phyloP scores from a whole-genome alignment of 2,797 vertebrate species.

The Champsocephalus esox region DNA sequence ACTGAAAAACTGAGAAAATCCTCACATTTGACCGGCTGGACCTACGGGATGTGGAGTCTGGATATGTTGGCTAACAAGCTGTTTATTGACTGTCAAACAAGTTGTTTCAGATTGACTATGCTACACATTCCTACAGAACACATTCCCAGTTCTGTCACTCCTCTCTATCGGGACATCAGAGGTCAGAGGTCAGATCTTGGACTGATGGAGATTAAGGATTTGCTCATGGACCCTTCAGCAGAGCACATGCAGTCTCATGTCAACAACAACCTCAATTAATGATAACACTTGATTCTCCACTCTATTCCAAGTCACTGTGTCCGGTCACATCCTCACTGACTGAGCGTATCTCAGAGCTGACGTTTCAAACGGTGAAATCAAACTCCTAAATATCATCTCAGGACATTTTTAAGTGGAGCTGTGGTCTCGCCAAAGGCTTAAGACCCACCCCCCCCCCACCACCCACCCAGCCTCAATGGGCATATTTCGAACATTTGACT shows the following conservation, averaged over 20 bases:
- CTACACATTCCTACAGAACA: background rate
- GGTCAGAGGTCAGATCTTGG: slow-evolving; percentile 19
- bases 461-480: slow-evolving; percentile 27
- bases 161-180: background rate
- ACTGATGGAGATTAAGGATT: background rate
- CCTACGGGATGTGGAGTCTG: background rate
- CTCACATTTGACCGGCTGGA: background rate
- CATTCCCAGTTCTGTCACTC: background rate
- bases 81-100: background rate
- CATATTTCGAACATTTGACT: slow-evolving; percentile 74
- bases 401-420: slow-evolving; percentile 60
- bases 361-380: slow-evolving; percentile 14
- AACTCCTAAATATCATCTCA: slow-evolving; percentile 47
- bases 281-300: background rate
- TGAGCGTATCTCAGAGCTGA: slow-evolving; percentile 9
- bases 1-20: background rate
- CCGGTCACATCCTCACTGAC: background rate
- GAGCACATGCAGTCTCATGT: background rate
- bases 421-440: slow-evolving; percentile 58
- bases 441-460: slow-evolving; percentile 26
- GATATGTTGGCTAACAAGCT: background rate
- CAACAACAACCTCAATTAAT: background rate
- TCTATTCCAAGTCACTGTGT: slow-evolving; percentile 4
- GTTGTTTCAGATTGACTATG: background rate
- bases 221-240: slow-evolving; percentile 9